A percentile compares a stretch with the other conserved stretches of the same genome.
Evolutionary conservation across 2,797 vertebrate genomes (phyloP).

Genomic region (Hylomyscus alleni): DNA sequence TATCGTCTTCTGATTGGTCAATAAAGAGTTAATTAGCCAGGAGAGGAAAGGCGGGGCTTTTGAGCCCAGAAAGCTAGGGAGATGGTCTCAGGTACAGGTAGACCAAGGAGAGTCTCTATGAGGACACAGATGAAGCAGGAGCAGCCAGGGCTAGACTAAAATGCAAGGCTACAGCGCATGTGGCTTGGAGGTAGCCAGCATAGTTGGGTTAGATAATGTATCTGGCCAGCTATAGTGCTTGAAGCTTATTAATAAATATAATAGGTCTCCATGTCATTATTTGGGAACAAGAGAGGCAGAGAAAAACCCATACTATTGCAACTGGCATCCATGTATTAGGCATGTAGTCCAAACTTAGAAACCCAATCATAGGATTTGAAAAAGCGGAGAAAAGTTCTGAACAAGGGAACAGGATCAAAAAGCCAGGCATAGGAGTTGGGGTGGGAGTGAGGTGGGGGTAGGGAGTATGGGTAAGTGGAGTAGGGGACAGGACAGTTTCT

Average conservation of each 20-base stretch:
- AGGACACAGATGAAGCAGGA: neutral
- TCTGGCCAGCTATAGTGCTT: neutral
- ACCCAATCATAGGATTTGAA: neutral
- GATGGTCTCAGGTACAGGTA: neutral
- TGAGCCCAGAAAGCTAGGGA: neutral
- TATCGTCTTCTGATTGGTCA: neutral
- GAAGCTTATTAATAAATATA: neutral
- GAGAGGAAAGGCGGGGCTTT: neutral
- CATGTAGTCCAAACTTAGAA: neutral
- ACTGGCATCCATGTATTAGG: neutral
- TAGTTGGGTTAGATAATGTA: neutral
- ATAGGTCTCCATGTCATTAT: neutral
- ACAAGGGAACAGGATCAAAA: neutral
- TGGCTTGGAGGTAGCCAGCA: neutral
- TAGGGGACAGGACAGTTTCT: neutral
- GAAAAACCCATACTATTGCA: neutral
- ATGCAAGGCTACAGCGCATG: neutral
- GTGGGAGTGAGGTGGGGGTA: neutral
- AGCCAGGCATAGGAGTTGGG: too few relatives aligned
- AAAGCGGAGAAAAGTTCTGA: neutral
- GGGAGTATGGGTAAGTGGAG: too few relatives aligned
- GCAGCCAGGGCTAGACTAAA: neutral
- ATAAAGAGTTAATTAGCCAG: neutral
- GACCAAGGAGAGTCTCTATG: too few relatives aligned
- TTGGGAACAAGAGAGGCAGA: neutral